Percentiles rank a stretch among this genome's conserved stretches.
Conservation (phyloP, 2,797 vertebrate genomes). For the Sebastes kiyomatsui region DNA sequence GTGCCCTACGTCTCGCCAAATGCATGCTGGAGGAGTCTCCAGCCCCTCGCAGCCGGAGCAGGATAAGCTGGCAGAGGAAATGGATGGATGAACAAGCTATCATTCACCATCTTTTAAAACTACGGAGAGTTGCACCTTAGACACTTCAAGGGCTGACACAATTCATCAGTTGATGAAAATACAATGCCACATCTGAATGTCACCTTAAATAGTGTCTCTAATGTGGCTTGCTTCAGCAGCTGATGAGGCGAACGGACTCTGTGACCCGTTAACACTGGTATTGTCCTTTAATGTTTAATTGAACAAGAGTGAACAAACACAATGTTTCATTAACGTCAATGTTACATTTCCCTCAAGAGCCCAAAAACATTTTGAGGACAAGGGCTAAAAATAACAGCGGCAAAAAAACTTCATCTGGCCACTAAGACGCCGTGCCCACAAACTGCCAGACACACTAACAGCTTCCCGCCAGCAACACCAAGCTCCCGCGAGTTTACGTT, state of each 20-base stretch:
- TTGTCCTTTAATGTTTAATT: slow-evolving; percentile 52
- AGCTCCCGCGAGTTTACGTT: slow-evolving; percentile 55
- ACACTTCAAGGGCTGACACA: slow-evolving; percentile 19
- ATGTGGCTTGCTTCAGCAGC: slow-evolving; percentile 20
- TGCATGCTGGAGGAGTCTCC: neutral
- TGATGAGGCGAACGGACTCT: slow-evolving; percentile 35
- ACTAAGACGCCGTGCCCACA: slow-evolving; percentile 29
- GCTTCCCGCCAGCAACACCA: slow-evolving; percentile 56
- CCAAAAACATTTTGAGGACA: slow-evolving; percentile 4
- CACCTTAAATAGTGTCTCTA: slow-evolving; percentile 34
- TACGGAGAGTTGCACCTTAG: neutral
- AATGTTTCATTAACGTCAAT: slow-evolving; percentile 32
- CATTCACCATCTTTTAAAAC: slow-evolving; percentile 29
- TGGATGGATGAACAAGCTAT: slow-evolving; percentile 21
- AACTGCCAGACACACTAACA: slow-evolving; percentile 57
- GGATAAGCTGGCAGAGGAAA: neutral
- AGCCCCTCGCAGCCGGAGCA: neutral
- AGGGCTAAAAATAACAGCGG: slow-evolving; percentile 42
- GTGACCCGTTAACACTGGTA: slow-evolving; percentile 35
- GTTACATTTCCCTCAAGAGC: slow-evolving; percentile 23
- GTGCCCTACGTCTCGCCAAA: neutral
- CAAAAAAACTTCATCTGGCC: slow-evolving; percentile 36
- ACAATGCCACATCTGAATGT: slow-evolving; percentile 30
- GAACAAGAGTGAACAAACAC: slow-evolving; percentile 39
- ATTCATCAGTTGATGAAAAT: slow-evolving; percentile 42